Conservation (phyloP, 2,888 invertebrate species). For the Asteroscopus sphinx region DNA sequence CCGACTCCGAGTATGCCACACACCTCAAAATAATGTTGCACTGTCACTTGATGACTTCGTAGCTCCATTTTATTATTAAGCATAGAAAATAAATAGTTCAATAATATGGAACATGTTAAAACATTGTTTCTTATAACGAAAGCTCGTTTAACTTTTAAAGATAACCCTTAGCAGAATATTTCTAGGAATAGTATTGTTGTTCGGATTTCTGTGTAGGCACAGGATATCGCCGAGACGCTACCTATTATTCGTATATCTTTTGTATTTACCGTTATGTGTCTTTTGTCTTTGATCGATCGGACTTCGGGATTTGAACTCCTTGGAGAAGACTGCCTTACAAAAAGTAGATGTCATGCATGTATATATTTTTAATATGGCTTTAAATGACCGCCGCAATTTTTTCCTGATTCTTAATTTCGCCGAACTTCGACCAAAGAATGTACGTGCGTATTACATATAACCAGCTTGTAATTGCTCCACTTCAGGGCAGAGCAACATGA, state of each 20-base stretch:
- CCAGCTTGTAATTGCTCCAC: too few species aligned
- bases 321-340: background rate
- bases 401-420: background rate
- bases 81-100: background rate
- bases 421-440: too few species aligned
- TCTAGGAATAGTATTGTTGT: constrained; percentile 14
- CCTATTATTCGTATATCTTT: constrained; percentile 24
- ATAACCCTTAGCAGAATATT: constrained; percentile 5
- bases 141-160: constrained; percentile 9
- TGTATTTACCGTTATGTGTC: constrained; percentile 8
- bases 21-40: too few species aligned
- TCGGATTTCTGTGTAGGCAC: constrained; percentile 4
- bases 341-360: background rate
- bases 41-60: background rate
- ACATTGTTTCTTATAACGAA: background rate
- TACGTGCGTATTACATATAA: too few species aligned
- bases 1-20: too few species aligned
- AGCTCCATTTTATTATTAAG: background rate
- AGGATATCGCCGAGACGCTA: constrained; percentile 1
- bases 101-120: background rate
- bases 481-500: too few species aligned
- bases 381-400: background rate
- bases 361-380: background rate
- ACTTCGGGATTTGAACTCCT: constrained; percentile 4
- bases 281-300: constrained; percentile 14